A percentile compares a stretch with the other conserved stretches of the same genome.
Evolutionary conservation across 2,888 invertebrate species (phyloP).

Genomic region (Lepetodrilus schrolli): DNA sequence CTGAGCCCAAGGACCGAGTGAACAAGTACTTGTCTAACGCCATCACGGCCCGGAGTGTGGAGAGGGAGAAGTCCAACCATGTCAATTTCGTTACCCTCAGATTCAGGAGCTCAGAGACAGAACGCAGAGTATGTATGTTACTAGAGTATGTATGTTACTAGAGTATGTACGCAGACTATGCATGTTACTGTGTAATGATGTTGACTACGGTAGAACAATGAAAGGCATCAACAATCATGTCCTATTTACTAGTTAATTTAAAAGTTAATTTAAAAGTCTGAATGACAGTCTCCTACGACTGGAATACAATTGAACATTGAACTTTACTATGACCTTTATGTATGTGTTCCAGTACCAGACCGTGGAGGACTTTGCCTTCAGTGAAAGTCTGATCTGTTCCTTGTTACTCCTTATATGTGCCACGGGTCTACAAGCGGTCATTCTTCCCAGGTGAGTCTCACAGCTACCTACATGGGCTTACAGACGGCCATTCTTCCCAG

Average conservation of each 20-base stretch:
- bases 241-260: too few species aligned
- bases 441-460: constrained; percentile 81
- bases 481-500: constrained; percentile 88
- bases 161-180: too few species aligned
- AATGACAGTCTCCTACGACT: too few species aligned
- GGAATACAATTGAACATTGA: too few species aligned
- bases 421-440: constrained; percentile 86
- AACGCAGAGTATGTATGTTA: constrained; percentile 83
- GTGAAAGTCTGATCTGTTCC: constrained; percentile 83
- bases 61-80: constrained; percentile 91
- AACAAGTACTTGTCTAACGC: constrained; percentile 94
- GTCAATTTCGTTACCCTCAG: constrained; percentile 89
- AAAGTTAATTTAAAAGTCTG: too few species aligned
- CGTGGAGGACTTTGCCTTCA: constrained; percentile 89
- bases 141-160: too few species aligned
- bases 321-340: too few species aligned
- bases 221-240: too few species aligned
- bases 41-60: constrained; percentile 91
- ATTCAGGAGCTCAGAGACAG: constrained; percentile 89
- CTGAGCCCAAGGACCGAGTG: constrained; percentile 87
- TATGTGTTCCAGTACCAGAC: constrained; percentile 93
- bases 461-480: constrained; percentile 79
- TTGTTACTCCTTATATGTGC: constrained; percentile 84
- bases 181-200: too few species aligned
- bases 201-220: too few species aligned